Percentiles rank a stretch among this genome's conserved stretches.
Evolutionary conservation across 2,113 vertebrate genomes (phyloP).

Genomic region (Barbus barbus): DNA sequence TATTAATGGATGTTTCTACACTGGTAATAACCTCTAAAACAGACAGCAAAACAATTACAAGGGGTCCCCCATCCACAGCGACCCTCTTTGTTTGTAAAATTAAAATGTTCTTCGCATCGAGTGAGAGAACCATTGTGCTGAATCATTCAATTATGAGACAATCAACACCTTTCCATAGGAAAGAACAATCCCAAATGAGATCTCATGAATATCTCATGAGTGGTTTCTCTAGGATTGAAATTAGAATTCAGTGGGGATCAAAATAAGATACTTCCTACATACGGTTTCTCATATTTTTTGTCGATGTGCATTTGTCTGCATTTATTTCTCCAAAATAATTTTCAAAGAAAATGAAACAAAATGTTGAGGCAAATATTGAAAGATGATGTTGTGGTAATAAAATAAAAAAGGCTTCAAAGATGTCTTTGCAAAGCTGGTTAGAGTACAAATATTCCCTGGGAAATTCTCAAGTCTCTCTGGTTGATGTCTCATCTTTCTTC

Average conservation of each 20-base stretch:
- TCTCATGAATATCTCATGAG: neutral
- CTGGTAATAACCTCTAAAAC: slow-evolving; percentile 11
- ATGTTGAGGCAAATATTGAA: neutral
- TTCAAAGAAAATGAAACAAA: neutral
- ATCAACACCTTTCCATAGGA: neutral
- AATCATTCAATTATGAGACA: neutral
- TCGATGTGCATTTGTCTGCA: neutral
- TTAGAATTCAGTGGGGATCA: neutral
- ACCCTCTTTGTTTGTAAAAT: slow-evolving; percentile 19
- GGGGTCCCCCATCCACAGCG: neutral
- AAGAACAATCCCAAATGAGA: neutral
- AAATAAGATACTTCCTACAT: neutral
- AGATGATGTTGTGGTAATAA: slow-evolving; percentile 4
- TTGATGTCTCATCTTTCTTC: slow-evolving; percentile 14
- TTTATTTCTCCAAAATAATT: neutral
- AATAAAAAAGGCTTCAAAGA: neutral
- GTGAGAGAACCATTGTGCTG: neutral
- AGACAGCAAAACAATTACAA: slow-evolving; percentile 26
- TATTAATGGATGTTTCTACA: neutral
- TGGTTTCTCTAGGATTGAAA: neutral
- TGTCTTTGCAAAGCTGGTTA: neutral
- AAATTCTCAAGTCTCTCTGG: neutral
- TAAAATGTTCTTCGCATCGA: neutral
- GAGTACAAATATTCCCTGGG: slow-evolving; percentile 5
- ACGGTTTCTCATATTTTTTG: neutral